Evolutionary conservation across 2,113 vertebrate genomes (phyloP).

Genomic region (Psittacula cyanocephala): DNA sequence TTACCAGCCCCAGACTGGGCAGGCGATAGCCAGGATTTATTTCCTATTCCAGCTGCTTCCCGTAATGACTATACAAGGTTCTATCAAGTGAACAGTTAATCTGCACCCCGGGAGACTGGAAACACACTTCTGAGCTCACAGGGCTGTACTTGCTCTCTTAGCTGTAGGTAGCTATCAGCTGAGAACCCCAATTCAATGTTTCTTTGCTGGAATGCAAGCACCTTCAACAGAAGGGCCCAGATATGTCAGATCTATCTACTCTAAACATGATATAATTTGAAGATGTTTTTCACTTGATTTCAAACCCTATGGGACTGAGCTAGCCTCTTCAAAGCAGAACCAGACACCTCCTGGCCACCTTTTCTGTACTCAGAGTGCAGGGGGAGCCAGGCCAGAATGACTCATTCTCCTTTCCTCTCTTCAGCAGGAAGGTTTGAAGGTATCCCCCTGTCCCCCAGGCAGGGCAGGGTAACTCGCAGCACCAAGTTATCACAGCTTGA

Average conservation of each 20-base stretch:
- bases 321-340: neutral
- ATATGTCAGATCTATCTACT: too few species aligned
- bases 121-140: neutral
- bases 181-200: neutral
- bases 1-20: neutral
- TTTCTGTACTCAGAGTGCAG: neutral
- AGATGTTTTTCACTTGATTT: neutral
- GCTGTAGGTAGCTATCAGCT: neutral
- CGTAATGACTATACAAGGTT: fast-evolving
- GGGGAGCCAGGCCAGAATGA: neutral
- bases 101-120: neutral
- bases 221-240: neutral
- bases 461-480: neutral
- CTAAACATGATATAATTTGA: neutral
- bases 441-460: neutral
- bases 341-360: neutral
- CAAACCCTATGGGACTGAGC: neutral
- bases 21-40: neutral
- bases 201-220: neutral
- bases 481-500: fast-evolving
- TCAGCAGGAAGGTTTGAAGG: neutral
- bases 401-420: neutral
- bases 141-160: neutral
- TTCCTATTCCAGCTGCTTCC: neutral
- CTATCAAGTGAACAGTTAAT: too few species aligned